Base-by-base conservation (phyloP, 2,888 invertebrate species). In the Coenonympha arcania region DNA sequence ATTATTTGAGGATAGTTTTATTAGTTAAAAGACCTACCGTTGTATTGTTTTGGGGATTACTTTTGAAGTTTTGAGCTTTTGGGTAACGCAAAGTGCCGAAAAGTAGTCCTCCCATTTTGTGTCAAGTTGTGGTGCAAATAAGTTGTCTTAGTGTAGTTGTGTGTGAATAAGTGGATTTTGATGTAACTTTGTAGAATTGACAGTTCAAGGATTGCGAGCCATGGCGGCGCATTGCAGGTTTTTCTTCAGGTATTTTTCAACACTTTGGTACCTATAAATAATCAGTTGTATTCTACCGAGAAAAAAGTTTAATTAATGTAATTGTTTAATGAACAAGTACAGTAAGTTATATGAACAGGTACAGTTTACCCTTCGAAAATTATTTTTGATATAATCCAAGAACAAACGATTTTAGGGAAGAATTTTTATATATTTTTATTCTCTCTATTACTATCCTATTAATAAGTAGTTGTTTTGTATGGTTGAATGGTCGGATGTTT, bases 41-140 rank as follows among this genome's bases (percentile, higher is more conserved):
- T 48, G 41, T 41, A 52, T 52, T 52, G 52, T 52, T 48, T 44
- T 49, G 30, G 41, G 41, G 40, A 22, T 41, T 36, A 19, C 22
- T 34, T 41, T 28, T 22, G 31, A 33, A 11, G 33, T 34, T 40
- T 26, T 20, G 30, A 22, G 22, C 39, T 40, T 30, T 34, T 13
- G 34, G 28, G 31, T 18, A 43, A 52, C 33, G 43, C 45, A 48
- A 48, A 54, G 37, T 48, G 22, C 36, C 30, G 24, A 41, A 28
- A 24, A 47, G 19, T 20, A 22, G 36, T 13, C 20, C 13, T n/a
- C 15, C 31, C 47, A 54, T 48, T 46, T 37, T 18, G 26, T 54
- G 31, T 39, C 24, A 44, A 45, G 48, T 42, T 36, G 30, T 33
- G 11, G 54, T 51, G 31, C 26, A 11, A 45, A 20, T 20, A 31